Conservation (phyloP, 1,140 invertebrate genomes). For the Trialeurodes vaporariorum region DNA sequence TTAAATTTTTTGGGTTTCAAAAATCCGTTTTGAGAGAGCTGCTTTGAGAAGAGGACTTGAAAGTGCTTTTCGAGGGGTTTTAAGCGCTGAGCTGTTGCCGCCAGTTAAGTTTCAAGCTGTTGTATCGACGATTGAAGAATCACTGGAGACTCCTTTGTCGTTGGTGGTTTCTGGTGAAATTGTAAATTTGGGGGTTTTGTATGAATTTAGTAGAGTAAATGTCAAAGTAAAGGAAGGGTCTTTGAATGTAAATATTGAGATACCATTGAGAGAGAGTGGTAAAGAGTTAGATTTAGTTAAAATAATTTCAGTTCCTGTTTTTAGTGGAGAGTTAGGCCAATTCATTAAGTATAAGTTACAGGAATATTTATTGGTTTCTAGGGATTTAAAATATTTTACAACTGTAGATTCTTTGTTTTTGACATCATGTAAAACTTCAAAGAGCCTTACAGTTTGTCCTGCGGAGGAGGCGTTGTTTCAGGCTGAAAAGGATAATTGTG, state of each 20-base stretch:
- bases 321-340: not conserved
- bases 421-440: not conserved
- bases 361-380: not conserved
- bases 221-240: not conserved
- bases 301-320: not conserved
- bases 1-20: not conserved
- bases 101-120: too few species aligned
- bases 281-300: not conserved
- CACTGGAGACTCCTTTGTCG: not conserved
- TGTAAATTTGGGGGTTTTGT: not conserved
- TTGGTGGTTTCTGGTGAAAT: not conserved
- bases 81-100: too few species aligned
- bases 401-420: not conserved
- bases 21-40: not conserved
- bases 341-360: not conserved
- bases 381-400: not conserved
- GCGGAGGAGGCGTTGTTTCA: not conserved
- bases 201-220: not conserved
- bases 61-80: too few species aligned
- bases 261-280: not conserved
- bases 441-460: not conserved
- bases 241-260: not conserved
- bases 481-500: not conserved
- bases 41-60: not conserved
- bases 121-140: too few species aligned